Conservation (phyloP, 2,888 invertebrate genomes). For the Eilema griseolum region DNA sequence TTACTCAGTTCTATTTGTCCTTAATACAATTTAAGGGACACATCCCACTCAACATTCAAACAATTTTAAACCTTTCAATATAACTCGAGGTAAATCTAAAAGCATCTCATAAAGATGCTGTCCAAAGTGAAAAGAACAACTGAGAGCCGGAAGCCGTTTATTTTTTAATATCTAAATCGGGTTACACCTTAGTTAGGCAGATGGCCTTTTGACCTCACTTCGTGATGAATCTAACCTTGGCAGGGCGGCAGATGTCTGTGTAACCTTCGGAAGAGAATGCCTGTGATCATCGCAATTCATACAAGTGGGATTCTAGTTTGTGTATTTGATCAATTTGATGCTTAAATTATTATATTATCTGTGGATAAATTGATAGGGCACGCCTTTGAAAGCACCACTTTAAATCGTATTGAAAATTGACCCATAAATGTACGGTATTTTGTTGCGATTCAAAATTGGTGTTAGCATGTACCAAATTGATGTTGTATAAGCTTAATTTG, state of each 20-base stretch:
- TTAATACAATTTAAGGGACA: not conserved
- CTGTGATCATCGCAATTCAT: constrained; percentile 18
- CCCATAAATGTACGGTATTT: too few relatives aligned
- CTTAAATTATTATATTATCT: not conserved
- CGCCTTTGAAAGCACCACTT: not conserved
- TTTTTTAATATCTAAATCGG: constrained; percentile 9
- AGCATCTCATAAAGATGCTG: not conserved
- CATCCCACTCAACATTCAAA: not conserved
- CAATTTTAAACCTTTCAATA: not conserved
- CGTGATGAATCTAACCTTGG: constrained; percentile 25
- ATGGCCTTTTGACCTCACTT: constrained; percentile 31
- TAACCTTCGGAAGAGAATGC: constrained; percentile 43
- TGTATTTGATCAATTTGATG: not conserved
- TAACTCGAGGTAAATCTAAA: not conserved
- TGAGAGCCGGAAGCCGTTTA: not conserved
- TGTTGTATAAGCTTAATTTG: too few relatives aligned
- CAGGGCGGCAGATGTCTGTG: constrained; percentile 41
- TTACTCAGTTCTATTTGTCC: too few relatives aligned
- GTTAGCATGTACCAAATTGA: too few relatives aligned
- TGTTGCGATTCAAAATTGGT: too few relatives aligned
- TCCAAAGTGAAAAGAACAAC: too few relatives aligned
- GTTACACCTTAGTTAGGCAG: constrained; percentile 1
- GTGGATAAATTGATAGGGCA: not conserved
- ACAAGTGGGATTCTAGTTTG: not conserved
- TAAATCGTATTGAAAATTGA: not conserved